phyloP scores from a whole-genome alignment of 2,888 invertebrate genomes.

The Petrolisthes cinctipes region DNA sequence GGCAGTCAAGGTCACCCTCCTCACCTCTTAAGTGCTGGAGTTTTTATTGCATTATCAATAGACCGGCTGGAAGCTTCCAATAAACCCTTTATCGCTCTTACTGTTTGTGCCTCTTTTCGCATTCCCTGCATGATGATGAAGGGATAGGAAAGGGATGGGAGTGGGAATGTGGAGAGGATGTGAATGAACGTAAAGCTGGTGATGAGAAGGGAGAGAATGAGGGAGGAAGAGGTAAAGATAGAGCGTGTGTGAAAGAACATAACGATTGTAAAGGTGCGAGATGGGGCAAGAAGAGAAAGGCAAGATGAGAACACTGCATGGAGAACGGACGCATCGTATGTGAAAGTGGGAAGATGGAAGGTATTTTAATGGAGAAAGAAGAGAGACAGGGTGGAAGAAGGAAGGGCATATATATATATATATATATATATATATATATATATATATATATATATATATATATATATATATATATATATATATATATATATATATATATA shows the following conservation, averaged over 20 bases:
- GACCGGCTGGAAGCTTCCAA: too few relatives aligned
- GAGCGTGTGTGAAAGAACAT: neutral
- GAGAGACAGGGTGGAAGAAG: neutral
- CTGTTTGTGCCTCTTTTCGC: too few relatives aligned
- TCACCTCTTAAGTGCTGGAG: too few relatives aligned
- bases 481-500: neutral
- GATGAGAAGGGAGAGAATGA: neutral
- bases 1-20: too few relatives aligned
- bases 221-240: neutral
- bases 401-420: neutral
- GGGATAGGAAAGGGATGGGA: neutral
- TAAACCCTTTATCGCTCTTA: too few relatives aligned
- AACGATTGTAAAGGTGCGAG: neutral
- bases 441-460: neutral
- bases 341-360: neutral
- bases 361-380: neutral
- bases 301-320: slow-evolving; percentile 10
- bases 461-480: neutral
- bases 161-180: neutral
- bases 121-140: neutral
- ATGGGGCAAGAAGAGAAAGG: neutral
- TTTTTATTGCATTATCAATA: too few relatives aligned
- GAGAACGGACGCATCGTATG: neutral
- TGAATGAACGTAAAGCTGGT: too few relatives aligned
- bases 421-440: neutral